A percentile compares a stretch with the other conserved stretches of the same genome.
Evolutionary conservation across 2,888 invertebrate species (phyloP).

Genomic region (Adelognathus sp.): DNA sequence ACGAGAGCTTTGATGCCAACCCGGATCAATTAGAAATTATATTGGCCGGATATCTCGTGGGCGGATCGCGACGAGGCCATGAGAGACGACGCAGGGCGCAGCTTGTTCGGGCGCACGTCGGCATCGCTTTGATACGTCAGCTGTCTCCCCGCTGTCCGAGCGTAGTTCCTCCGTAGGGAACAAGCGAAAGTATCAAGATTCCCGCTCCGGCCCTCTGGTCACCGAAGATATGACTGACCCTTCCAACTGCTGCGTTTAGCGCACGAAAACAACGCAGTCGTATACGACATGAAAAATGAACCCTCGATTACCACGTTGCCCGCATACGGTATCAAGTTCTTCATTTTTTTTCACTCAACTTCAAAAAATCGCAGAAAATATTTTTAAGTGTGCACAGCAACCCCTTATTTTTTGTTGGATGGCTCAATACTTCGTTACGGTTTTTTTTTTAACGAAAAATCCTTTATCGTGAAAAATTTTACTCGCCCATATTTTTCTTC

Average conservation of each 20-base stretch:
- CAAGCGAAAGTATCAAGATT: conserved; percentile 36
- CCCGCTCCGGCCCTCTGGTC: conserved; percentile 37
- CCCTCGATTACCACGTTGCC: background rate
- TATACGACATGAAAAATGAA: background rate
- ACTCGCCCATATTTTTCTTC: too few species aligned
- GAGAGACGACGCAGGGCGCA: conserved; percentile 14
- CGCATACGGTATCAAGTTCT: background rate
- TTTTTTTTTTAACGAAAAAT: background rate
- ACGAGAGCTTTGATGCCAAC: conserved; percentile 23
- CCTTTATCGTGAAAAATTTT: too few species aligned
- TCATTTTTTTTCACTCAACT: background rate
- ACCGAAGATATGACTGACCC: conserved; percentile 19
- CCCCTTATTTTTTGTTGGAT: too few species aligned
- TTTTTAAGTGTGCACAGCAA: too few species aligned
- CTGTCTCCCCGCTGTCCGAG: conserved; percentile 67
- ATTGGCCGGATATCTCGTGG: conserved; percentile 68
- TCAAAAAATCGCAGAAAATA: too few species aligned
- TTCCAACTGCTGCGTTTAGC: background rate
- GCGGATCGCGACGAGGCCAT: conserved; percentile 64
- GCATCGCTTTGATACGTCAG: conserved; percentile 77
- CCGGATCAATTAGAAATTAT: conserved; percentile 78
- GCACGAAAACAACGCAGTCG: background rate
- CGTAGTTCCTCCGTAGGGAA: conserved; percentile 57
- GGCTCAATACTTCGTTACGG: background rate
- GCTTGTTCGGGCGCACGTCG: conserved; percentile 63